Evolutionary conservation across 2,797 vertebrate species (phyloP).

Genomic region (Dermochelys coriacea): DNA sequence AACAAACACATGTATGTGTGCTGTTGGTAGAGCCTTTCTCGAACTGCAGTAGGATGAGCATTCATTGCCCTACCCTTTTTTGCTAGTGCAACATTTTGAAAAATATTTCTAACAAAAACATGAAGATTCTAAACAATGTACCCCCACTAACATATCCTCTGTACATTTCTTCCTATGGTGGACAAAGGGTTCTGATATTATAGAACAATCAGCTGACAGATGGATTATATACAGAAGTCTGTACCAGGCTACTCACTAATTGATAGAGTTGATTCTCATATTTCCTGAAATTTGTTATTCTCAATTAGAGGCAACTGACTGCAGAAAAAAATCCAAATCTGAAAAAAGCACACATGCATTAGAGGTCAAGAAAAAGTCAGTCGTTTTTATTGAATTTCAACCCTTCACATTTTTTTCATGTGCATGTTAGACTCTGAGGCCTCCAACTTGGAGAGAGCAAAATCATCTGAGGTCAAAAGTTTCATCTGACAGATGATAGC

Average conservation of each 20-base stretch:
- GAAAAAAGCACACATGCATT: background rate
- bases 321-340: slow-evolving; percentile 19
- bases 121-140: slow-evolving; percentile 31
- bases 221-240: slow-evolving; percentile 56
- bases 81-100: slow-evolving; percentile 19
- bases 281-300: slow-evolving; percentile 6
- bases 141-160: background rate
- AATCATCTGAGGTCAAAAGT: background rate
- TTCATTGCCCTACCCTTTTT: slow-evolving; percentile 5
- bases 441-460: background rate
- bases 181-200: slow-evolving; percentile 32
- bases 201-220: slow-evolving; percentile 36
- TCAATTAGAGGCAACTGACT: slow-evolving; percentile 28
- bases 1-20: slow-evolving; percentile 46
- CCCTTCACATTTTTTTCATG: background rate
- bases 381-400: background rate
- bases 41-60: slow-evolving; percentile 16
- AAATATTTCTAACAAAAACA: slow-evolving; percentile 18
- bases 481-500: background rate
- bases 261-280: background rate
- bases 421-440: background rate
- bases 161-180: background rate
- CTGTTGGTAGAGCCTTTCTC: background rate
- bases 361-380: background rate
- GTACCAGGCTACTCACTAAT: slow-evolving; percentile 9